phyloP scores from a whole-genome alignment of 2,888 invertebrate genomes.

The Lasioglossum zephyrum region DNA sequence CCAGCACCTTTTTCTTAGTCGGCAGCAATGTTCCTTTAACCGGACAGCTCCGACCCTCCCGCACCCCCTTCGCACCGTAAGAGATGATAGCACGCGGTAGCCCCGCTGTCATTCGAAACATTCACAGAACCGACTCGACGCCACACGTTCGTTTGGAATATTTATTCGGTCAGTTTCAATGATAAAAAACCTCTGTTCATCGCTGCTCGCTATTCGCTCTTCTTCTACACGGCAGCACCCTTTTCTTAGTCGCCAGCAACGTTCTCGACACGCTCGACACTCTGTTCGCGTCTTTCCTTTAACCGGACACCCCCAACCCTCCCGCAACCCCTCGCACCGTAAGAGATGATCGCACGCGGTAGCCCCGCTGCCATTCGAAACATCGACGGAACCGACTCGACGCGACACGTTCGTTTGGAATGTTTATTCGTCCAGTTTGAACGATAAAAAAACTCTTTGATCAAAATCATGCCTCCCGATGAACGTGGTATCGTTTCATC shows the following conservation, averaged over 20 bases:
- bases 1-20: not conserved
- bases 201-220: not conserved
- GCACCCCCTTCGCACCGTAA: not conserved
- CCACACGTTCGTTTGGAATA: conserved; percentile 33
- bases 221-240: not conserved
- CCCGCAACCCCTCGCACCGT: not conserved
- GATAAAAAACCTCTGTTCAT: conserved; percentile 27
- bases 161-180: conserved; percentile 52
- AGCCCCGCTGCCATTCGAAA: not conserved
- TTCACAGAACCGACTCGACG: not conserved
- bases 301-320: conserved; percentile 6
- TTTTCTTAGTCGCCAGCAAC: not conserved
- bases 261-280: not conserved
- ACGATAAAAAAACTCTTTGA: conserved; percentile 57
- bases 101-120: not conserved
- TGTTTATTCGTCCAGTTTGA: conserved; percentile 52
- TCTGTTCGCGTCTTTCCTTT: not conserved
- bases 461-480: conserved; percentile 59
- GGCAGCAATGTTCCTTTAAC: not conserved
- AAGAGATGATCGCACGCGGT: not conserved
- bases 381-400: not conserved
- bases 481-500: conserved; percentile 57
- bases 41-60: not conserved
- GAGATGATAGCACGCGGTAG: not conserved
- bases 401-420: conserved; percentile 30